Percentiles rank a stretch among this genome's conserved stretches.
phyloP scores from a whole-genome alignment of 1,140 invertebrate genomes.

The Helicoverpa armigera region DNA sequence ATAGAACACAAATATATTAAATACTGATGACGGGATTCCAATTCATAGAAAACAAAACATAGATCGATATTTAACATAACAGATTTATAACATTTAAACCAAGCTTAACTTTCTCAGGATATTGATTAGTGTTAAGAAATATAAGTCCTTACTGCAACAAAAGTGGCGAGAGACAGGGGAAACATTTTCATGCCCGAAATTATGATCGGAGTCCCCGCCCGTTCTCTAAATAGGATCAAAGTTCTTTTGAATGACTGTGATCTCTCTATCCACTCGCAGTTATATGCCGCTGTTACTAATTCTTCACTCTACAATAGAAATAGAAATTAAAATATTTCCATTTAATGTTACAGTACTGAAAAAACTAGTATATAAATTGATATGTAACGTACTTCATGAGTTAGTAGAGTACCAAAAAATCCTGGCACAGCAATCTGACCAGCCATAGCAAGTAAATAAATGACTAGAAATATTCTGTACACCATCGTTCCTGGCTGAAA shows the following conservation, averaged over 20 bases:
- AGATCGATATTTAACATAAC: background rate
- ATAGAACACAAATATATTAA: background rate
- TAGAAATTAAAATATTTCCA: background rate
- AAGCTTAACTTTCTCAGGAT: too few species aligned
- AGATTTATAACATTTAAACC: too few species aligned
- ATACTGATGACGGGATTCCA: too few species aligned
- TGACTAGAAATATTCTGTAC: constrained; percentile 55
- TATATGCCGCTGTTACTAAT: constrained; percentile 70
- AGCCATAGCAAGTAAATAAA: constrained; percentile 61
- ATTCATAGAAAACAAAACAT: too few species aligned
- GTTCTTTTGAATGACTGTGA: constrained; percentile 70
- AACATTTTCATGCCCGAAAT: constrained; percentile 75
- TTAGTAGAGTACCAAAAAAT: constrained; percentile 60
- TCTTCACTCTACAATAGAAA: constrained; percentile 65
- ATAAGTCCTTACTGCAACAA: constrained; percentile 66
- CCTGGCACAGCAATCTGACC: constrained; percentile 64
- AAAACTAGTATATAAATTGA: background rate
- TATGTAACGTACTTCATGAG: constrained; percentile 54
- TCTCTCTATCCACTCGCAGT: constrained; percentile 71
- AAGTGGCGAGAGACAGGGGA: constrained; percentile 71
- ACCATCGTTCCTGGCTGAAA: constrained; percentile 60
- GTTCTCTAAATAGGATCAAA: constrained; percentile 72
- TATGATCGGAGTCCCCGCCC: constrained; percentile 65
- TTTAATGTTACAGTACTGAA: too few species aligned
- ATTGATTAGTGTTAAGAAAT: background rate